Evolutionary conservation across 1,140 invertebrate genomes (phyloP).

Genomic region (Danaus melanippus): DNA sequence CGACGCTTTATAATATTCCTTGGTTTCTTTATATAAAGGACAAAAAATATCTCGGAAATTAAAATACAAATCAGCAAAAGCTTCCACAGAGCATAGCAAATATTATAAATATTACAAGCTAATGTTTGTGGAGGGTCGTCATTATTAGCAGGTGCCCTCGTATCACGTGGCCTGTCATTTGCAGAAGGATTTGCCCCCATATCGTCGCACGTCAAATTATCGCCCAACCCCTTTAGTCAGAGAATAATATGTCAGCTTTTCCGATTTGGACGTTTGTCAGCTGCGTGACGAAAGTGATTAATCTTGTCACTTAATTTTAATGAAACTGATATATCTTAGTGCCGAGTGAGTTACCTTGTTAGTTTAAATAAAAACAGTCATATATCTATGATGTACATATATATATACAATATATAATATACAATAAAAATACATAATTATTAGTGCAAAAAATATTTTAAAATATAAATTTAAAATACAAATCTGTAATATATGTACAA

Average conservation of each 20-base stretch:
- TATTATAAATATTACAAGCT: too few species aligned
- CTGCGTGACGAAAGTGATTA: conserved; percentile 1
- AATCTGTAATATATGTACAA: neutral
- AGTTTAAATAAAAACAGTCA: neutral
- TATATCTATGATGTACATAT: too few species aligned
- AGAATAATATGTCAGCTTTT: conserved; percentile 43
- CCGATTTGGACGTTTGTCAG: conserved; percentile 19
- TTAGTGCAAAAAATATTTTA: conserved; percentile 1
- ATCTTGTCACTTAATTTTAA: conserved; percentile 3
- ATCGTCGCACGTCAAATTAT: conserved; percentile 44
- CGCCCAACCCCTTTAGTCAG: conserved; percentile 20
- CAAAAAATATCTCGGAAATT: too few species aligned
- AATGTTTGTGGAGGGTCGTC: too few species aligned
- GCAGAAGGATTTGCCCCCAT: conserved; percentile 53
- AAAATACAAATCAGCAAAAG: too few species aligned
- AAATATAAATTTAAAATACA: conserved; percentile 4
- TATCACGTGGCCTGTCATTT: conserved; percentile 53
- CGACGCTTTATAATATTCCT: too few species aligned
- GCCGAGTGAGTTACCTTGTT: neutral
- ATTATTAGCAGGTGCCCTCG: neutral
- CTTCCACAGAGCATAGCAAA: too few species aligned
- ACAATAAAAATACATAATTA: too few species aligned
- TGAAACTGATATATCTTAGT: conserved; percentile 5
- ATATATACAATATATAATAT: too few species aligned
- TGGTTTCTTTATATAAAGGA: too few species aligned